Base-by-base conservation (phyloP, 1,140 invertebrate species). In the Vanessa tameamea region DNA sequence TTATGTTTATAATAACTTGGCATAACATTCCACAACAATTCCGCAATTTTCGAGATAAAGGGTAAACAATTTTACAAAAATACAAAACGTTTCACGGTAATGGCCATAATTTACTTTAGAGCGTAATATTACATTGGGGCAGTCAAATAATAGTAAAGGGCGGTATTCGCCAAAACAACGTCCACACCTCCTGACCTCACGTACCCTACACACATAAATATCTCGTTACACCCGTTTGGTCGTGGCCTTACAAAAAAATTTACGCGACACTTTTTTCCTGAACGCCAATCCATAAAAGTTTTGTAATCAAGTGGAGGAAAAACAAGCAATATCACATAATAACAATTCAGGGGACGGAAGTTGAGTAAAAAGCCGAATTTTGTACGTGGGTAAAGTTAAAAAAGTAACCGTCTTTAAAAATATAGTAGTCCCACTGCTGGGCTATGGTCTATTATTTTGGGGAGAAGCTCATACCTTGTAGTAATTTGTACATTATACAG, bases 171-270 rank as follows among this genome's bases (percentile, higher is more conserved):
- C 75, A 70, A 80, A 82, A 81, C 81, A 82, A 80, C 78, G 84
- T 89, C 83, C 82, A 75, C 81, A 75, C 83, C 68, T 78, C 76
- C 77, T 83, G 84, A 84, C 83, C 84, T 83, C 82, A 84, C 82
- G 77, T 74, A 63, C 64, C 65, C 74, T 71, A 72, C 82, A 89
- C 82, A 89, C 82, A 89, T 90, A 90, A 89, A 90, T 90, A 89
- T 87, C 72, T 85, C 84, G 86, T 88, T 85, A 86, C 83, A 80
- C 69, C 69, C 79, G 78, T 79, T 82, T 82, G 82, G 75, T 76
- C 71, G 65, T 68, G 73, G 57, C 76, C 75, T 77, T 74, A 82
- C 78, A 87, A 86, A 86, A 75, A 88, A 87, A 88, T 78, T 47
- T 81, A 82, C 81, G 72, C 48, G 76, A 79, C 72, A 76, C 79